These are phyloP conservation scores for Diglossa cyanea DNA, from an alignment of 2,797 vertebrate species.

Conservation along the genomic window DNA sequence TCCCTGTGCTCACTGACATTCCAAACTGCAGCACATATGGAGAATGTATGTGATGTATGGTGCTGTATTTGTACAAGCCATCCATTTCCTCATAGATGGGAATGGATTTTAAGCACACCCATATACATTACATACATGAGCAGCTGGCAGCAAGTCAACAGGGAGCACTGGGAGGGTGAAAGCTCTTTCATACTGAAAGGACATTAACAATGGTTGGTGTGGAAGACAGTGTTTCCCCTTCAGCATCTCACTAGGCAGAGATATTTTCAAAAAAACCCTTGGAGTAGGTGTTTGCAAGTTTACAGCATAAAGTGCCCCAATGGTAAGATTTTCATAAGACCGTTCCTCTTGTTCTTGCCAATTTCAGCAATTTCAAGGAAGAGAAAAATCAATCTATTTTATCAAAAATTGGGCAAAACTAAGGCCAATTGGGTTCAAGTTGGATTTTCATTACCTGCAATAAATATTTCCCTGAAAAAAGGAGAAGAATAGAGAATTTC, in stretches of 20 bases:
- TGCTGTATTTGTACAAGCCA: slow-evolving; percentile 28
- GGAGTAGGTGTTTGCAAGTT: neutral
- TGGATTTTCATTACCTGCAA: neutral
- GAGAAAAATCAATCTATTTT: neutral
- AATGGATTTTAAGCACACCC: slow-evolving; percentile 25
- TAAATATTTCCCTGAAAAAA: neutral
- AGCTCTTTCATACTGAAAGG: neutral
- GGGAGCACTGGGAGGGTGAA: neutral
- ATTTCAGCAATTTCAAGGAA: neutral
- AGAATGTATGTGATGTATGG: slow-evolving; percentile 13
- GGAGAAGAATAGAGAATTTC: neutral
- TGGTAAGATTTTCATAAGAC: neutral
- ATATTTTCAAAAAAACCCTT: neutral
- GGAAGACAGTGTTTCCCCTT: neutral
- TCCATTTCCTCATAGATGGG: slow-evolving; percentile 50
- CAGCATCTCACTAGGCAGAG: slow-evolving; percentile 40
- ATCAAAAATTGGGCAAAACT: neutral
- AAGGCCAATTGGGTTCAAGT: neutral
- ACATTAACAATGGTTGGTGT: neutral
- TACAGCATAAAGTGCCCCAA: neutral
- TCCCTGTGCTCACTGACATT: slow-evolving; percentile 10
- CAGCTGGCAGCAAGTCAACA: slow-evolving; percentile 31
- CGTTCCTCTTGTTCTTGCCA: neutral
- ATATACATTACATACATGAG: slow-evolving; percentile 23
- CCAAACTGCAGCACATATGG: slow-evolving; percentile 16